phyloP scores from a whole-genome alignment of 1,140 invertebrate genomes.

The Drosophila seguyi region DNA sequence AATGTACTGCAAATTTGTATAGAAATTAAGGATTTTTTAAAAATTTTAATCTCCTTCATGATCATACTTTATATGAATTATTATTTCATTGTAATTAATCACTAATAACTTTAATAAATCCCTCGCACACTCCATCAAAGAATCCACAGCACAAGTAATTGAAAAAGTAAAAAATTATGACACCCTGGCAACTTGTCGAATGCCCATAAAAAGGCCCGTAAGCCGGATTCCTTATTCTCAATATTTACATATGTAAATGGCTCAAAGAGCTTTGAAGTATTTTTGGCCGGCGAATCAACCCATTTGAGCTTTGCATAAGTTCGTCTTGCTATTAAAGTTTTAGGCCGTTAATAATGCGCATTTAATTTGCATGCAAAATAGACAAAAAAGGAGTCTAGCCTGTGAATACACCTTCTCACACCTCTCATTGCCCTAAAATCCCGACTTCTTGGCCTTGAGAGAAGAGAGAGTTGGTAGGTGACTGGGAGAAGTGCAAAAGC shows the following conservation, averaged over 20 bases:
- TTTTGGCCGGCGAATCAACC: conserved; percentile 33
- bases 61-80: neutral
- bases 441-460: conserved; percentile 17
- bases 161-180: neutral
- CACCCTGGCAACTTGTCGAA: neutral
- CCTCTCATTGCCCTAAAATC: conserved; percentile 23
- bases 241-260: conserved; percentile 63
- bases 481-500: neutral
- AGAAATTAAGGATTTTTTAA: neutral
- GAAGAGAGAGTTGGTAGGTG: neutral
- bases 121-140: too few relatives aligned
- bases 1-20: neutral
- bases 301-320: conserved; percentile 72
- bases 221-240: conserved; percentile 5
- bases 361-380: conserved; percentile 75
- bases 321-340: conserved; percentile 60
- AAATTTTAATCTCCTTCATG: neutral
- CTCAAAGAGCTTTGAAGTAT: conserved; percentile 42
- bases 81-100: neutral
- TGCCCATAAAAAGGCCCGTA: conserved; percentile 5
- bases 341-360: conserved; percentile 58
- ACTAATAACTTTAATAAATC: neutral
- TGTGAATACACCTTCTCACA: conserved; percentile 14
- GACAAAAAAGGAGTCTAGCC: conserved; percentile 35
- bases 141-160: neutral